A percentile compares a stretch with the other conserved stretches of the same genome.
phyloP scores from a whole-genome alignment of 2,888 invertebrate genomes.

The Drosophila borborema region DNA sequence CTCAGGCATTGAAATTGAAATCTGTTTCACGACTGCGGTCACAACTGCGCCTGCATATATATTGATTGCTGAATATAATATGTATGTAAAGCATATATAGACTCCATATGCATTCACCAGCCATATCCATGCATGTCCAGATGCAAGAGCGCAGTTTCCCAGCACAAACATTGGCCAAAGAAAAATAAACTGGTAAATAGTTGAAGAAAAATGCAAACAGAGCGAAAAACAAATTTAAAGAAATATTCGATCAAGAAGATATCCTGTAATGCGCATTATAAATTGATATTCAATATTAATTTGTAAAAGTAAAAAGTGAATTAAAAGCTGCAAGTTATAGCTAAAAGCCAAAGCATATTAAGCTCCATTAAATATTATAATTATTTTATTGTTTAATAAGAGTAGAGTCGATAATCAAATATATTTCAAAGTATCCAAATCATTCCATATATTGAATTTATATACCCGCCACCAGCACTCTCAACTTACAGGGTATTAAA shows the following conservation, averaged over 20 bases:
- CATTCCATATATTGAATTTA: no score
- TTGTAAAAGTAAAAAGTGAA: neutral
- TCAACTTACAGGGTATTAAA: slow-evolving; percentile 7
- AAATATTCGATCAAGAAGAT: neutral
- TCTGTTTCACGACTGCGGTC: slow-evolving; percentile 12
- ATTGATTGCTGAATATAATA: slow-evolving; percentile 21
- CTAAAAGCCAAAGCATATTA: no score
- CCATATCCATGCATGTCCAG: slow-evolving; percentile 16
- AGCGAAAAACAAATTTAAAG: no score
- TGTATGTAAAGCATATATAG: neutral
- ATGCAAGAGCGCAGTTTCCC: slow-evolving; percentile 35
- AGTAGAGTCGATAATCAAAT: no score
- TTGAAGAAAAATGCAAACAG: slow-evolving; percentile 7
- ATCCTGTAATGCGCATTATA: neutral
- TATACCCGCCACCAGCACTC: neutral
- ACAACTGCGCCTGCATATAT: slow-evolving; percentile 19
- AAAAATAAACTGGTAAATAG: slow-evolving; percentile 53
- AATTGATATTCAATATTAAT: no score
- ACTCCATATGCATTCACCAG: slow-evolving; percentile 2
- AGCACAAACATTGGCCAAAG: slow-evolving; percentile 24
- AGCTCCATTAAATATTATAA: no score
- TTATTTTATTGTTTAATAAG: no score
- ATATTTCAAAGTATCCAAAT: no score
- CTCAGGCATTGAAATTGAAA: slow-evolving; percentile 29
- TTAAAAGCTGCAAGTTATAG: neutral